phyloP scores from a whole-genome alignment of 2,797 vertebrate species.

The Etheostoma perlongum region DNA sequence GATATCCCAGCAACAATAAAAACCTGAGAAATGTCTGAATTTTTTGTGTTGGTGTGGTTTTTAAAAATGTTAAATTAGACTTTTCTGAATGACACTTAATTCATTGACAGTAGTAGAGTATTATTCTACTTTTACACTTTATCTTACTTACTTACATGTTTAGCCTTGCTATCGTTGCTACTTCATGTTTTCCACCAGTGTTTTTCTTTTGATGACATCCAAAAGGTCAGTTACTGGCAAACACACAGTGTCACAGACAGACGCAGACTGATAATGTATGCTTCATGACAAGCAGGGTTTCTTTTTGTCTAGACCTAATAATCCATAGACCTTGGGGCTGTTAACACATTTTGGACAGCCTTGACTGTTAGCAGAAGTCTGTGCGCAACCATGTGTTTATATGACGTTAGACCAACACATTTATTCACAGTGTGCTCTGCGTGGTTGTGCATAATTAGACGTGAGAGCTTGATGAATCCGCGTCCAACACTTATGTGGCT shows the following conservation, averaged over 20 bases:
- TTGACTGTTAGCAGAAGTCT: conserved; percentile 21
- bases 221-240: conserved; percentile 1
- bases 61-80: not conserved
- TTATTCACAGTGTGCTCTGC: not conserved
- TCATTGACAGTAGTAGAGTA: not conserved
- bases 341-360: conserved; percentile 25
- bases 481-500: not conserved
- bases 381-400: not conserved
- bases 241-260: conserved; percentile 17
- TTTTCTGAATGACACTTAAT: not conserved
- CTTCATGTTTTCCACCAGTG: conserved; percentile 20
- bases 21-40: conserved; percentile 48
- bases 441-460: not conserved
- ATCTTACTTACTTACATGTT: not conserved
- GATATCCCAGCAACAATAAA: conserved; percentile 72
- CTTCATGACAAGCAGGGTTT: not conserved
- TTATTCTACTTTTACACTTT: not conserved
- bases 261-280: conserved; percentile 18
- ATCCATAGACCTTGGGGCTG: conserved; percentile 38
- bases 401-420: not conserved
- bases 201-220: conserved; percentile 42
- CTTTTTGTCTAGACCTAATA: conserved; percentile 27
- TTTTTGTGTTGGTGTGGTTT: not conserved
- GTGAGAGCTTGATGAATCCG: not conserved
- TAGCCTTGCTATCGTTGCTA: not conserved